These are phyloP conservation scores for Keiferia lycopersicella DNA, from an alignment of 2,888 invertebrate species.

Conservation along the genomic window DNA sequence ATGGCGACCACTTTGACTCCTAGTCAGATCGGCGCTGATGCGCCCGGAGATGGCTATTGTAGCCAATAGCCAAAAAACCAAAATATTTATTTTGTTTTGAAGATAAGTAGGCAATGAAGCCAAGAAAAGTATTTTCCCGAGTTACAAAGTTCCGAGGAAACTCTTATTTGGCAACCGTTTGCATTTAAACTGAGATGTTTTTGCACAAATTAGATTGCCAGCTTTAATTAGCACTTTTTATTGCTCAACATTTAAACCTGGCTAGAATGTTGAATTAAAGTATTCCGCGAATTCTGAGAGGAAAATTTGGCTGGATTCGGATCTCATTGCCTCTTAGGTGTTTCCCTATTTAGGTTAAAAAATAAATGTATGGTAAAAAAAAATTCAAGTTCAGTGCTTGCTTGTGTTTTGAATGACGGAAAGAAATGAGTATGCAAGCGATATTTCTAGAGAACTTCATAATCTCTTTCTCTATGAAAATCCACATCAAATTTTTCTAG, in stretches of 20 bases:
- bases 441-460: background rate
- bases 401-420: background rate
- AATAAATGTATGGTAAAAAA: background rate
- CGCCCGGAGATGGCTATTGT: no score
- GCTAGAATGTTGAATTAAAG: background rate
- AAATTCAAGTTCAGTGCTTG: background rate
- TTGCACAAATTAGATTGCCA: constrained; percentile 7
- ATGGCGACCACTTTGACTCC: no score
- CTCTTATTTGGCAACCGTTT: constrained; percentile 5
- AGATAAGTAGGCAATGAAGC: background rate
- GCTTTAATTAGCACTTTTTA: constrained; percentile 1
- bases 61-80: no score
- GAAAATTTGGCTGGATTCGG: background rate
- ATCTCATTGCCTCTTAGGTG: no score
- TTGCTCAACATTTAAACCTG: constrained; percentile 3
- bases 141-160: background rate
- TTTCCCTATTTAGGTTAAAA: no score
- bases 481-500: no score
- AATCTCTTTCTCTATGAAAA: background rate
- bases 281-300: no score
- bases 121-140: background rate
- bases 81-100: no score
- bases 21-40: no score
- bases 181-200: background rate
- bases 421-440: background rate